Percentiles rank a stretch among this genome's conserved stretches.
Evolutionary conservation across 2,113 vertebrate genomes (phyloP).

Genomic region (Lota lota): DNA sequence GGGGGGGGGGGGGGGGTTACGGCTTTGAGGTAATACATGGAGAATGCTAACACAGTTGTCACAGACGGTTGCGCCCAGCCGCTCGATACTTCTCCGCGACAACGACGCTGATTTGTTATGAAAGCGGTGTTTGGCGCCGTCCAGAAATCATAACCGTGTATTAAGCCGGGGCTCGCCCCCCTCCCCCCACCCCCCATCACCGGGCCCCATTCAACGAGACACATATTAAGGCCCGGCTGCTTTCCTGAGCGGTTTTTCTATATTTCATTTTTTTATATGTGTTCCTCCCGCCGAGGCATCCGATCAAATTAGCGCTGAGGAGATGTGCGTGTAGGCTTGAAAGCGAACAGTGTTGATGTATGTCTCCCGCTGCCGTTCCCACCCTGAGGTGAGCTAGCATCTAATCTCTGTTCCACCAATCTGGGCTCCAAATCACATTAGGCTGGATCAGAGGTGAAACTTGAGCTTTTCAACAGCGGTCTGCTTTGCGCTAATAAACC

Average conservation of each 20-base stretch:
- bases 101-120: conserved; percentile 52
- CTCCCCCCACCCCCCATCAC: too few species aligned
- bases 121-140: conserved; percentile 47
- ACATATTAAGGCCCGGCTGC: conserved; percentile 29
- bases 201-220: conserved; percentile 5
- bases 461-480: conserved; percentile 74
- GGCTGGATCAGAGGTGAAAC: conserved; percentile 78
- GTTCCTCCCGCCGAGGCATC: conserved; percentile 36
- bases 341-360: conserved; percentile 73
- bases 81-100: conserved; percentile 28
- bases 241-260: conserved; percentile 39
- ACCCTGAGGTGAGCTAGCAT: conserved; percentile 73
- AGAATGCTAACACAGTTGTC: conserved; percentile 59
- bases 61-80: conserved; percentile 34
- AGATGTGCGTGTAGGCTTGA: conserved; percentile 65
- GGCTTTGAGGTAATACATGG: conserved; percentile 50
- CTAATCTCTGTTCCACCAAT: conserved; percentile 72
- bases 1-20: too few species aligned
- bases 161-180: too few species aligned
- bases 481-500: conserved; percentile 74
- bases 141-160: conserved; percentile 2
- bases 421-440: conserved; percentile 79
- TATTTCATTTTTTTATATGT: too few species aligned
- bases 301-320: conserved; percentile 60
- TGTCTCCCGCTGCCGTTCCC: conserved; percentile 70